Conservation (phyloP, 2,888 invertebrate species). For the Cistogaster globosa region DNA sequence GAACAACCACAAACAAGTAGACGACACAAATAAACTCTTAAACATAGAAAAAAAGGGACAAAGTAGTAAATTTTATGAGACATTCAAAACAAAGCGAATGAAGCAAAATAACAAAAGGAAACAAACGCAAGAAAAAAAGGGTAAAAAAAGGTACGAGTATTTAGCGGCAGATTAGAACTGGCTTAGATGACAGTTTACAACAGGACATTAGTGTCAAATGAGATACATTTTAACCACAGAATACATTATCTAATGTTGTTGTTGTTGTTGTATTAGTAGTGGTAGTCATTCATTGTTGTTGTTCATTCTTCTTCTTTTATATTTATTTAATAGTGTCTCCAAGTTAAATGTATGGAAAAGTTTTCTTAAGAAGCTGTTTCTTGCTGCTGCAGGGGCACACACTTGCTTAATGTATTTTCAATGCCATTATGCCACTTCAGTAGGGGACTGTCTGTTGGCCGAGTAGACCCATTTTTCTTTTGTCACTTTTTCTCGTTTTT, state of each 20-base stretch:
- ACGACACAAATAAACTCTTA: constrained; percentile 22
- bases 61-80: constrained; percentile 65
- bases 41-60: constrained; percentile 42
- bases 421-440: constrained; percentile 72
- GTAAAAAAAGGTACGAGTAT: constrained; percentile 38
- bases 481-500: neutral
- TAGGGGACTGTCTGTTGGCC: constrained; percentile 56
- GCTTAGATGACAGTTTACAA: constrained; percentile 68
- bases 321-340: neutral
- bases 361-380: constrained; percentile 20
- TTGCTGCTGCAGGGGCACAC: constrained; percentile 52
- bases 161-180: constrained; percentile 68
- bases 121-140: constrained; percentile 25
- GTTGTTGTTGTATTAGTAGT: too few species aligned
- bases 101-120: neutral
- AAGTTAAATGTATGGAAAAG: neutral
- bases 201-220: constrained; percentile 74
- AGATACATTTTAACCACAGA: constrained; percentile 70
- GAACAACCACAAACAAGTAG: constrained; percentile 33
- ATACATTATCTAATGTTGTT: constrained; percentile 63
- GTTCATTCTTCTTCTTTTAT: neutral
- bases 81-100: constrained; percentile 11
- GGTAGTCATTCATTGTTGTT: neutral
- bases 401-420: constrained; percentile 61
- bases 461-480: constrained; percentile 65